Percentiles rank a stretch among this genome's conserved stretches.
phyloP scores from a whole-genome alignment of 2,888 invertebrate species.

The Eilema sororculum region DNA sequence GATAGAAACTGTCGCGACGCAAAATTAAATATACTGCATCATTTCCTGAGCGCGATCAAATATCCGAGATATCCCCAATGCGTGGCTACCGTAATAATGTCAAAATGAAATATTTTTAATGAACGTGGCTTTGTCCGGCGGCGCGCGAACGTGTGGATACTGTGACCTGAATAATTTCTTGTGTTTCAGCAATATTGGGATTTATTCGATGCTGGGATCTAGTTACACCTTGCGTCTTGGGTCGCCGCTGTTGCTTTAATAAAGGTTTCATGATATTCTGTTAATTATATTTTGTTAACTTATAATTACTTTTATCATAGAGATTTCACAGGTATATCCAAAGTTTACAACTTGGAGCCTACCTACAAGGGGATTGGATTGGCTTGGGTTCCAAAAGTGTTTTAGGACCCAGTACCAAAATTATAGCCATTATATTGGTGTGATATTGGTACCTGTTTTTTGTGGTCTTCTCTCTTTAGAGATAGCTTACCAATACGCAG shows the following conservation, averaged over 20 bases:
- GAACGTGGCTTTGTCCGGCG: constrained; percentile 46
- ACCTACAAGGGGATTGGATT: too few relatives aligned
- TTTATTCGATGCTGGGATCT: constrained; percentile 22
- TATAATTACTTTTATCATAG: too few relatives aligned
- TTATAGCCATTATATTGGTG: too few relatives aligned
- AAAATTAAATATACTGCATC: constrained; percentile 44
- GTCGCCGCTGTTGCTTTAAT: not conserved
- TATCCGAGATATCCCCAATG: constrained; percentile 41
- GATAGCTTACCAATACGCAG: too few relatives aligned
- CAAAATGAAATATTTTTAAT: constrained; percentile 57
- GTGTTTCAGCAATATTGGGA: constrained; percentile 49
- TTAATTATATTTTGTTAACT: not conserved
- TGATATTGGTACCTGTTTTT: too few relatives aligned
- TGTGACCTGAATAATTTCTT: constrained; percentile 40
- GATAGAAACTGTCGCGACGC: constrained; percentile 24
- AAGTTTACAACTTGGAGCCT: too few relatives aligned
- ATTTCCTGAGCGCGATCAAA: constrained; percentile 43
- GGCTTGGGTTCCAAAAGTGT: too few relatives aligned
- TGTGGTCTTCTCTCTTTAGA: not conserved
- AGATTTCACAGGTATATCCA: too few relatives aligned
- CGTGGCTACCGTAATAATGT: constrained; percentile 49
- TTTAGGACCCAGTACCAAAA: too few relatives aligned
- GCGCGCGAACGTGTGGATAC: constrained; percentile 42
- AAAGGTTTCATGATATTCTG: not conserved
- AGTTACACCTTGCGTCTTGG: constrained; percentile 15